A percentile compares a stretch with the other conserved stretches of the same genome.
Evolutionary conservation across 2,888 invertebrate species (phyloP).

Genomic region (Netelia inedita): DNA sequence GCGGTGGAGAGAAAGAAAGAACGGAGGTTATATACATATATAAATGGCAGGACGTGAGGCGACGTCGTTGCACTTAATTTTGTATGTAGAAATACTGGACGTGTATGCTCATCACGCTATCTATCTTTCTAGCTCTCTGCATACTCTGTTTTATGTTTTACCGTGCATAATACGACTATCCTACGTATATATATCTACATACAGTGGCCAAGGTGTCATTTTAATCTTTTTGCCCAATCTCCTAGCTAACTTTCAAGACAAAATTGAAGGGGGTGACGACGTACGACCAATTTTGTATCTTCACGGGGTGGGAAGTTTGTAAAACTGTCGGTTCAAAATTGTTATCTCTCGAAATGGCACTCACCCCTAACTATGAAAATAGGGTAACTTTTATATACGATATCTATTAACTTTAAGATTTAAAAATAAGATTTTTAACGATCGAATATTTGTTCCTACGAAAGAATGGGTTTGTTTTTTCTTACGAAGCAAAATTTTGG

Average conservation of each 20-base stretch:
- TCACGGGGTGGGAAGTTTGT: too few relatives aligned
- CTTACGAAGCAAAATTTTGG: too few relatives aligned
- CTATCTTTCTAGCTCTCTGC: conserved; percentile 40
- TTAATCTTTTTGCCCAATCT: not conserved
- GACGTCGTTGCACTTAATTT: conserved; percentile 56
- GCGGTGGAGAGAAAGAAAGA: conserved; percentile 1
- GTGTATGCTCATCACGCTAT: conserved; percentile 49
- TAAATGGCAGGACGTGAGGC: conserved; percentile 28
- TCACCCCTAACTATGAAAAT: too few relatives aligned
- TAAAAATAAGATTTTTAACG: too few relatives aligned
- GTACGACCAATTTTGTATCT: too few relatives aligned
- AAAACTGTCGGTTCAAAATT: too few relatives aligned
- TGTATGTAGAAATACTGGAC: conserved; percentile 32
- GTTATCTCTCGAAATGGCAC: too few relatives aligned
- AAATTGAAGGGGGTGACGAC: not conserved
- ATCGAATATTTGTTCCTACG: too few relatives aligned
- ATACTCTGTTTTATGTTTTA: conserved; percentile 4
- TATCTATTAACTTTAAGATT: too few relatives aligned
- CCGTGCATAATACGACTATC: conserved; percentile 2
- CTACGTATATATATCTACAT: not conserved
- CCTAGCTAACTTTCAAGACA: not conserved
- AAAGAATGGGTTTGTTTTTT: too few relatives aligned
- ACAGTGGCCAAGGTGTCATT: not conserved
- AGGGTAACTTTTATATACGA: too few relatives aligned
- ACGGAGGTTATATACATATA: not conserved